These are phyloP conservation scores for Gallirallus australis DNA, from an alignment of 2,797 vertebrate species.

Conservation along the genomic window DNA sequence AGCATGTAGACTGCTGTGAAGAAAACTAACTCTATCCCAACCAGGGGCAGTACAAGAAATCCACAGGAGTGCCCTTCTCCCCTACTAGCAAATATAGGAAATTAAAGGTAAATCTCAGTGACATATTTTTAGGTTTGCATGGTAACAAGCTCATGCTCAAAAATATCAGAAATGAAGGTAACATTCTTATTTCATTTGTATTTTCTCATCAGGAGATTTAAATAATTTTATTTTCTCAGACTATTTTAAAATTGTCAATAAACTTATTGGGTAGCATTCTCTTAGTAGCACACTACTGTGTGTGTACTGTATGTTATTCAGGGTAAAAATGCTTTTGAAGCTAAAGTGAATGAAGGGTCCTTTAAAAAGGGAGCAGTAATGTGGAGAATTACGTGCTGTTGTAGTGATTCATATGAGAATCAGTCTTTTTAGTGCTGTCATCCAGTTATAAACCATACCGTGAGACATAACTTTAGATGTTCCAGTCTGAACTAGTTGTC, in stretches of 20 bases:
- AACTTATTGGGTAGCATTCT: background rate
- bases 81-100: background rate
- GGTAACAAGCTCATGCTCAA: background rate
- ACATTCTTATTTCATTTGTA: background rate
- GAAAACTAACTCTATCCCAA: background rate
- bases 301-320: background rate
- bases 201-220: background rate
- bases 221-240: background rate
- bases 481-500: background rate
- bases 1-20: background rate
- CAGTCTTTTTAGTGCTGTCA: constrained; percentile 1
- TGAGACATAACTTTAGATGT: background rate
- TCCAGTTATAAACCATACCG: background rate
- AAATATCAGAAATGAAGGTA: background rate
- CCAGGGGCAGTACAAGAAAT: background rate
- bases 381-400: background rate
- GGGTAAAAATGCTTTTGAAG: background rate
- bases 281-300: background rate
- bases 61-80: background rate
- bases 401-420: background rate
- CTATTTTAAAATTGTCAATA: background rate
- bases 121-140: background rate
- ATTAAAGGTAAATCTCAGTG: background rate
- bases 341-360: background rate
- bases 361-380: background rate